Evolutionary conservation across 2,113 vertebrate species (phyloP), one percentile per base, ranked within the genome.

Genomic region (Pachycephala philippinensis): DNA sequence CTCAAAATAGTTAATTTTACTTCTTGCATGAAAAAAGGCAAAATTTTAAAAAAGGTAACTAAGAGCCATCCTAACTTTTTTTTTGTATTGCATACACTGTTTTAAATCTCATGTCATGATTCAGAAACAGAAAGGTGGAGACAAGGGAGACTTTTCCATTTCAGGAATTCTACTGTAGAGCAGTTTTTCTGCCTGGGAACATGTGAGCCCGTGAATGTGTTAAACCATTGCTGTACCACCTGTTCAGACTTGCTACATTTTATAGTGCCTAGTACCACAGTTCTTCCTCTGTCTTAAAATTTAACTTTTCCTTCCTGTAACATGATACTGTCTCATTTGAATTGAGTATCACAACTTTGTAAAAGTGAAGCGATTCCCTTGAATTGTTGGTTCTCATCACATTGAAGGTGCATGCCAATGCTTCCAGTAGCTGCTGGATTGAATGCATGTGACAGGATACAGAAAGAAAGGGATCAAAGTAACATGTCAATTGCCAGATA

Each of bases 401-500:
- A 6, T 4, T 54, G 71, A 88, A 85, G 53, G 81, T 89, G 70
- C 35, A 63, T 63, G 69, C 81, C 5, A 4, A 9, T 89, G 60
- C 82, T 95, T 97, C 74, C 96, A 97, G 97, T 97, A 97, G 97
- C 97, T 95, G 94, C 95, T 90, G 71, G n/a, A 61, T 52, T 85
- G 87, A 88, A 96, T 93, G 84, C 72, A 24, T 77, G 47, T 97
- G 97, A 97, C 94, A 94, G 95, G 96, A 89, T 79, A 86, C 94
- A 98, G 97, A 98, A 98, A 96, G 33, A 44, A 65, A 52, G 94
- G 95, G 95, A 95, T 97, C 97, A 97, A 96, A 98, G 97, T 95
- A 97, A 94, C 94, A 79, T 80, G 79, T 96, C 97, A 96, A 84
- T 97, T 97, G 86, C 61, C 93, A 97, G 97, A 97, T 93, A 91